Percentiles rank a stretch among this genome's conserved stretches.
phyloP scores from a whole-genome alignment of 2,113 vertebrate species.

The Antechinus flavipes region DNA sequence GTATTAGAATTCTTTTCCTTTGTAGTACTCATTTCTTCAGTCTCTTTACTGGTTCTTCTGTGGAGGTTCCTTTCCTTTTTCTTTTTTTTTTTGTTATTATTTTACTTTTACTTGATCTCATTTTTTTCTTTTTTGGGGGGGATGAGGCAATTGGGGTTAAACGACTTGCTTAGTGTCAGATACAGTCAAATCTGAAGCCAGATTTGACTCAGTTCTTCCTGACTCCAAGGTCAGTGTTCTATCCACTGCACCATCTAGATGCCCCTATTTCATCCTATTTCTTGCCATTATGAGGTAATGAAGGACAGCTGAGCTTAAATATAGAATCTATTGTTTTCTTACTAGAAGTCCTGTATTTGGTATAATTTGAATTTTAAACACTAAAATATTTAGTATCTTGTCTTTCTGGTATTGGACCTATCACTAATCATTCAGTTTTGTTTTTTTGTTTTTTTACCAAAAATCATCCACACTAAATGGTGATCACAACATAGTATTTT shows the following conservation, averaged over 20 bases:
- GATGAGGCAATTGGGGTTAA: too few species aligned
- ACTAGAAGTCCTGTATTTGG: neutral
- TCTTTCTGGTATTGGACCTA: neutral
- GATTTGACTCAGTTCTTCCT: too few species aligned
- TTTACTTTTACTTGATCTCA: neutral
- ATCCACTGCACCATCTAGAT: too few species aligned
- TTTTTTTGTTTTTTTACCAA: neutral
- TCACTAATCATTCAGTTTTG: neutral
- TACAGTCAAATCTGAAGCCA: too few species aligned
- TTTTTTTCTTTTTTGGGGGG: neutral
- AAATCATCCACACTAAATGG: too few species aligned
- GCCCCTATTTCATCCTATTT: too few species aligned
- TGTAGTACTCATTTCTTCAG: neutral
- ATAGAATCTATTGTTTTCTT: neutral
- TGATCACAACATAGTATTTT: too few species aligned
- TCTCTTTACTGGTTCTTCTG: neutral
- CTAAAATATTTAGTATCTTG: neutral
- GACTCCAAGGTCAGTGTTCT: too few species aligned
- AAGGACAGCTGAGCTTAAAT: neutral
- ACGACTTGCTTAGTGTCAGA: too few species aligned
- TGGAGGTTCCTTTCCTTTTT: neutral
- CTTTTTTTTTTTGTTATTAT: neutral
- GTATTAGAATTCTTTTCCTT: neutral
- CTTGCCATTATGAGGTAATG: neutral
- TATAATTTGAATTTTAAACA: neutral